Evolutionary conservation across 2,888 invertebrate species (phyloP), one percentile per base, ranked within the genome.

Genomic region (Dugesia japonica): DNA sequence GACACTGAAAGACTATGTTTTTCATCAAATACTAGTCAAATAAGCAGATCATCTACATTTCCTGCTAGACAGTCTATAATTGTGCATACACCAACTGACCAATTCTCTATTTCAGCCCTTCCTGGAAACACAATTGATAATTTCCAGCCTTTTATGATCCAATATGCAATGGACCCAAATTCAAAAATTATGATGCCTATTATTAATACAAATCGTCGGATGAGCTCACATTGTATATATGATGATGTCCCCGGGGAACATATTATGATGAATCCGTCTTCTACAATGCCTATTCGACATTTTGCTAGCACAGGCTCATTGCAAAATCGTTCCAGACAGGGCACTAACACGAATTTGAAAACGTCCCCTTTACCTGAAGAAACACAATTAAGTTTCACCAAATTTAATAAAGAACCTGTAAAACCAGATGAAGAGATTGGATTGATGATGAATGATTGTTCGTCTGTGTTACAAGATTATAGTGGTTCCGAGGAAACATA

Each of bases 1-100:
- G 56, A 56, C 56, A 56, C 56, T 13, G 56, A 56, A 56, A 56
- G 17, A 56, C 17, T 56, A 56, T 56, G 56, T 56, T 56, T 56
- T 56, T 56, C 56, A 56, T 56, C 56, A 20, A 56, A 23, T 56
- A 23, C 56, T 9, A 56, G 56, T 56, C 56, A 56, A 23, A 56
- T 56, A 9, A 56, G 56, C 17, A n/a, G 56, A 56, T 56, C 56
- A 9, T 56, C 56, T 56, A 56, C 56, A 9, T 56, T 56, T n/a
- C 56, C 56, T 20, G 56, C 56, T 20, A 4, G 56, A 56, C 56
- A 56, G 17, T 56, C 56, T 4, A n/a, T 56, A 4, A 56, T 56
- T 56, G 56, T 56, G 4, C 56, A 56, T 56, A 56, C 56, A 9
- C 56, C 56, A 20, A 56, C 56, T 9, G 56, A 56, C 17, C 56